Conservation (phyloP, 2,113 vertebrate species). For the Silurus asotus region DNA sequence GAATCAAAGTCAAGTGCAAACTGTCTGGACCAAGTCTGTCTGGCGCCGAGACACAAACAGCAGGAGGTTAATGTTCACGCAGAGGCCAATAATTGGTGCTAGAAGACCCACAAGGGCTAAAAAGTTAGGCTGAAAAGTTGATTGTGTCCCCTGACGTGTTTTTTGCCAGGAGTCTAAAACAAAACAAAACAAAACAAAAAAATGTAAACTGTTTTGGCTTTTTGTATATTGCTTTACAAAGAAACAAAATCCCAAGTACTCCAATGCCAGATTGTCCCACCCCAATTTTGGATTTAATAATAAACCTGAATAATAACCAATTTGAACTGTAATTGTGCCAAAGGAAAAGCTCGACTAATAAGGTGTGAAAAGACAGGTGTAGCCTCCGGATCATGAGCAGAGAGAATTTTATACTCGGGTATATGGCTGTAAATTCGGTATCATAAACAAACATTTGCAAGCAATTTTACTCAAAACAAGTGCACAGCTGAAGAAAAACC, state of each 20-base stretch:
- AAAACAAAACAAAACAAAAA: not conserved
- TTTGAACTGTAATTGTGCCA: not conserved
- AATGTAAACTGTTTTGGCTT: not conserved
- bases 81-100: slow-evolving; percentile 12
- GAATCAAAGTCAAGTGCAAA: slow-evolving; percentile 68
- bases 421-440: not conserved
- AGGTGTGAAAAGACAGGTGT: not conserved
- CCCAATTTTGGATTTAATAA: not conserved
- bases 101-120: slow-evolving; percentile 6
- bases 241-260: not conserved
- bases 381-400: not conserved
- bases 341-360: not conserved
- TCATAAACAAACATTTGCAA: not conserved
- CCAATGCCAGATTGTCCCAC: not conserved
- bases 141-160: not conserved
- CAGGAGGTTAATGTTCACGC: slow-evolving; percentile 63
- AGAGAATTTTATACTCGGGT: not conserved
- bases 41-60: slow-evolving; percentile 72
- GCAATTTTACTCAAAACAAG: not conserved
- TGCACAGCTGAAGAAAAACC: not conserved
- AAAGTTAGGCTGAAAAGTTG: not conserved
- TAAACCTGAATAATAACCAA: not conserved
- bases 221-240: not conserved
- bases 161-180: not conserved
- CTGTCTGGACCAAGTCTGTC: slow-evolving; percentile 32